Evolutionary conservation across 2,113 vertebrate species (phyloP), one percentile per base, ranked within the genome.

Genomic region (Pardalotus punctatus): DNA sequence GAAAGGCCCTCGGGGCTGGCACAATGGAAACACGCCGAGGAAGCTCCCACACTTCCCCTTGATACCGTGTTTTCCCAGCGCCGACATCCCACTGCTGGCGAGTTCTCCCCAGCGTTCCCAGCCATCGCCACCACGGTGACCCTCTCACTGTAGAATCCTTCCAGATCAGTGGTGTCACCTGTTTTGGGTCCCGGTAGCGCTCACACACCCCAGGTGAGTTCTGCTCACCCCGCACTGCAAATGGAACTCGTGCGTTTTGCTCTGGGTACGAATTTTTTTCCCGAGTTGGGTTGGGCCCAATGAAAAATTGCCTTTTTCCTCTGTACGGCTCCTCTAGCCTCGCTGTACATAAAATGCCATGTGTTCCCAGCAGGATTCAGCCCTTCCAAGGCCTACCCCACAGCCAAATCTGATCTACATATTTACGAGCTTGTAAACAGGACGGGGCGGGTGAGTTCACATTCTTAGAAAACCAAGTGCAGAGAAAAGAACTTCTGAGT

Each of bases 381-480:
- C 48, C 87, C 60, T 89, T 97, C 78, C 94, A 93, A 81, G 88
- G 91, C 71, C 83, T 90, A 56, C 60, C 83, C 94, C 4, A 19
- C 65, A 76, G 95, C 96, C 94, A 95, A 74, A 96, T 96, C 95
- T 84, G 89, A 95, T 94, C 92, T 91, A 67, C 92, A 93, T 95
- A 90, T 88, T 95, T 94, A 96, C 81, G 11, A 94, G 96, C 84
- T 66, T 93, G 92, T 95, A 94, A 96, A 96, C 96, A 95, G 95
- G 90, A 93, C 57, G 2, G 81, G 92, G 96, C 1, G 92, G 94
- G 96, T 93, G 91, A 96, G 96, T 97, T 94, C 96, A 95, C 96
- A 96, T 97, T 97, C 96, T 97, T 97, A 92, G 95, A 97, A 96
- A 97, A 95, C 93, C 74, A 86, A 94, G 81, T 64, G 78, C 76